Evolutionary conservation across 2,888 invertebrate genomes (phyloP), one percentile per base, ranked within the genome.

Genomic region (Vanessa cardui): DNA sequence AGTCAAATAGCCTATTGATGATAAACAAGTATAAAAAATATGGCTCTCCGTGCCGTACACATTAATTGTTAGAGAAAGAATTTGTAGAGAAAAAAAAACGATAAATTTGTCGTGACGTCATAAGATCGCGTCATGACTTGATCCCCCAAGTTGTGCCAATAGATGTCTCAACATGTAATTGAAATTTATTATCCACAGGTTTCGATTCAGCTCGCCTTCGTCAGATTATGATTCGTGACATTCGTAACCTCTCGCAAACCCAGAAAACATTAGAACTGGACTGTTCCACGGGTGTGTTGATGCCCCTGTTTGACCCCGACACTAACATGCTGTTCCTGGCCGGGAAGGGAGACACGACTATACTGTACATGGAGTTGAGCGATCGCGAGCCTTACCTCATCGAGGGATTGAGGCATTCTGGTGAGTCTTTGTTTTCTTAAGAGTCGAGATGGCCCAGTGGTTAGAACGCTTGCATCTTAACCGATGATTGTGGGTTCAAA

Each of bases 291-390:
- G 98, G 98, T 39, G 96, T 98, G 70, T 92, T 99, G 72, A 98
- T 99, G 94, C 99, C 99, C 0, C 93, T 99, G 7, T 98, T 95
- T 85, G 99, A 99, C 89, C 92, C 96, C 16, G 99, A 99, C 81
- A 99, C 99, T 50, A 97, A 97, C 78, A 98, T 99, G 98, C 94
- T 99, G 70, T 98, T 99, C 93, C 92, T 99, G 68, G 97, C 97
- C 65, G 99, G 98, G 50, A 98, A 98, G 93, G 98, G 98, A 8
- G 99, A 99, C 80, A 98, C 97, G 0, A 97, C 97, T 1, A 96
- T 99, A 70, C 94, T 96, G 68, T 98, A 98, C 79, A 94, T 97
- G 94, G 99, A 99, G 91, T 95, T 98, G 1, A 96, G 95, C 58
- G 97, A 98, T 72, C 95, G 96, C 77, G 97, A 97, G 81, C 98